These are phyloP conservation scores for Eurystomus gularis DNA, from an alignment of 2,113 vertebrate genomes.

Conservation along the genomic window DNA sequence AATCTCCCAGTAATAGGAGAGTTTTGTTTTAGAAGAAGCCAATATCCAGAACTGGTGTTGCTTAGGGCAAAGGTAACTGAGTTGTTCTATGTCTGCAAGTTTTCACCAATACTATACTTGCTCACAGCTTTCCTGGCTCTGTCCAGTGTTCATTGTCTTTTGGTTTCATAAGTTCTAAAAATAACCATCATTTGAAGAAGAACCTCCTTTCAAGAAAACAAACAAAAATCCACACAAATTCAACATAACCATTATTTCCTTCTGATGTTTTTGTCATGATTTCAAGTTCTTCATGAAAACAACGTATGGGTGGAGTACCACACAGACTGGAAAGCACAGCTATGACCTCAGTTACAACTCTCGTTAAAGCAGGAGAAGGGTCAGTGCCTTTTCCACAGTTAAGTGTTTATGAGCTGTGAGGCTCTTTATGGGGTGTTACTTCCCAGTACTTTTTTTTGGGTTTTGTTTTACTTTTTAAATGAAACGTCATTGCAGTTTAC, in stretches of 20 bases:
- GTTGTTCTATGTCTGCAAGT: neutral
- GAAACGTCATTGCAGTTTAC: neutral
- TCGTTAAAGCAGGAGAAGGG: neutral
- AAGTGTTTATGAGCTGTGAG: neutral
- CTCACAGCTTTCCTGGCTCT: neutral
- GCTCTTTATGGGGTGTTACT: neutral
- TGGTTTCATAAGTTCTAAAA: conserved; percentile 19
- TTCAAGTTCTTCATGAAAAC: conserved; percentile 58
- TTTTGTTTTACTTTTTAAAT: neutral
- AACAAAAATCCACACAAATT: conserved; percentile 27
- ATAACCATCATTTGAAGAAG: conserved; percentile 29
- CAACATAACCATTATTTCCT: conserved; percentile 36
- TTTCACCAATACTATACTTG: neutral
- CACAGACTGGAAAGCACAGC: neutral
- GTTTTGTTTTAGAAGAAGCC: neutral
- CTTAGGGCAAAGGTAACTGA: neutral
- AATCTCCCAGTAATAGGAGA: neutral
- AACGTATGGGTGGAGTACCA: conserved; percentile 56
- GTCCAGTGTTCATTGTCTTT: neutral
- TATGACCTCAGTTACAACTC: conserved; percentile 53
- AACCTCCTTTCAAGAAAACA: conserved; percentile 35
- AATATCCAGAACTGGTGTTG: neutral
- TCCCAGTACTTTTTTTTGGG: neutral
- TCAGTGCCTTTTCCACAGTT: neutral
- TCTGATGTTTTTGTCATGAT: conserved; percentile 41